phyloP scores from a whole-genome alignment of 2,797 vertebrate species.

The Coregonus suidteri region DNA sequence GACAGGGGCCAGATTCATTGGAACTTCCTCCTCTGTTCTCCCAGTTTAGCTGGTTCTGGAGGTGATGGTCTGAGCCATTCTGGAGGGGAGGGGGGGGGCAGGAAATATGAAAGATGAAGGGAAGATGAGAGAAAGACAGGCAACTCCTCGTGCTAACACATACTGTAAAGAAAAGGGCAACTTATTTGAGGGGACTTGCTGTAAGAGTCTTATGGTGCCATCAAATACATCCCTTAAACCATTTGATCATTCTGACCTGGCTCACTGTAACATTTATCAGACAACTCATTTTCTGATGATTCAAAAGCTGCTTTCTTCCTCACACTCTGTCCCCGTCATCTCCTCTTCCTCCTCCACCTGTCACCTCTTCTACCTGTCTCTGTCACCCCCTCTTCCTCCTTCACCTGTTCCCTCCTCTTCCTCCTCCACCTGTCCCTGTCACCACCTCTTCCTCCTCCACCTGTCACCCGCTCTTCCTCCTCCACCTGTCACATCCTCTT shows the following conservation, averaged over 20 bases:
- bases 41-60: conserved; percentile 48
- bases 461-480: background rate
- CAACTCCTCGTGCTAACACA: no score
- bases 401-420: no score
- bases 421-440: no score
- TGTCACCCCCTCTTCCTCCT: no score
- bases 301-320: background rate
- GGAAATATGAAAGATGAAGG: background rate
- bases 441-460: background rate
- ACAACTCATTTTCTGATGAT: background rate
- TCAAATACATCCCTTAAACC: background rate
- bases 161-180: no score
- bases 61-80: conserved; percentile 45
- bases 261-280: background rate
- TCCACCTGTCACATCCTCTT: no score
- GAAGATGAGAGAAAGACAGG: background rate
- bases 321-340: background rate
- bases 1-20: conserved; percentile 27
- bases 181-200: no score
- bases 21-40: conserved; percentile 20
- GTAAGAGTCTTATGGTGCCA: background rate
- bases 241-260: background rate
- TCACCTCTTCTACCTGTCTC: background rate
- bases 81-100: conserved; percentile 47
- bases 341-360: background rate